Evolutionary conservation across 2,888 invertebrate genomes (phyloP), one percentile per base, ranked within the genome.

Genomic region (Caenorhabditis macrosperma): DNA sequence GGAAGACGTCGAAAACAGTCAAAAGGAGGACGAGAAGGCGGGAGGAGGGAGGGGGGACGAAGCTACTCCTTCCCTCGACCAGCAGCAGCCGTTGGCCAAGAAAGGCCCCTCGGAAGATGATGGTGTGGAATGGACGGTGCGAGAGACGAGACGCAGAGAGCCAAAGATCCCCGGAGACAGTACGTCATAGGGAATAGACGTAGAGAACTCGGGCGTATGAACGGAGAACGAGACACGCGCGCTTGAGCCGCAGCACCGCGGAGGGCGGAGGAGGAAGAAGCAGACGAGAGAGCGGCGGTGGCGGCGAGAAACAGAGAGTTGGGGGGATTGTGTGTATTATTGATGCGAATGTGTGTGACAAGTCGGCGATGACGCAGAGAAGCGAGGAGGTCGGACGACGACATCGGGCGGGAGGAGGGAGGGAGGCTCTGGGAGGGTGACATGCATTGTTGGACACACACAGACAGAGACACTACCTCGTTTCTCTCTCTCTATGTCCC

Each of bases 391-490:
- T 60, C 38, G 33, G 68, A 48, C 66, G 52, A 64, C 52, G 63
- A 63, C 38, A 52, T 52, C 64, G 44, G 38, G 54, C 41, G 22
- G 54, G 57, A 5, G 38, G 9, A 2, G 15, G 12, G n/a, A n/a
- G n/a, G n/a, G n/a, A n/a, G n/a, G n/a, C n/a, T n/a, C n/a, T n/a
- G n/a, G 57, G 67, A 41, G 57, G 60, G 68, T 52, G 69, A 69
- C 69, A 69, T 69, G 69, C 69, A 69, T 69, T 71, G 69, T 71
- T 71, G 69, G 69, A 71, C 69, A 59, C 68, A 69, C 69, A 69
- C 59, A 68, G 69, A 60, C 69, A 44, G 44, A 44, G 44, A 44
- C 44, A 44, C 52, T 44, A 44, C 44, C 44, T 44, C 44, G 44
- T 50, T 44, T 59, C 66, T 35, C 44, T 46, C 46, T 46, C 46